These are phyloP conservation scores for Itoplectis maculator DNA, from an alignment of 2,888 invertebrate species.

Conservation along the genomic window DNA sequence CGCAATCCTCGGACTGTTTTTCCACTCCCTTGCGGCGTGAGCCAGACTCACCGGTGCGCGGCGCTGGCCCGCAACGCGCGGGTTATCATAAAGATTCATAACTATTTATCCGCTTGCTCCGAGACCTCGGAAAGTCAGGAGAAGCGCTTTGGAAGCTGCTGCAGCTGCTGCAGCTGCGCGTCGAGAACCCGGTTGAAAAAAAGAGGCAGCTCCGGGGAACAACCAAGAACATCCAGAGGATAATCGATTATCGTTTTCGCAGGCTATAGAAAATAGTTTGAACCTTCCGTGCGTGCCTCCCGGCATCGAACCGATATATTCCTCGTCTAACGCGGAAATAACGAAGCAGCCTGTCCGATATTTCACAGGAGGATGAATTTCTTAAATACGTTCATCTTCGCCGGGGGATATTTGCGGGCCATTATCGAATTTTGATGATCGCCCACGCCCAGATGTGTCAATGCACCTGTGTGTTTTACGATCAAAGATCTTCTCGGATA, in stretches of 20 bases:
- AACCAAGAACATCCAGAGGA: conserved; percentile 35
- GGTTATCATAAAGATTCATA: conserved; percentile 36
- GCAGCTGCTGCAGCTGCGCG: conserved; percentile 32
- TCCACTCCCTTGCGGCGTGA: background rate
- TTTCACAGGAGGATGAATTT: conserved; percentile 20
- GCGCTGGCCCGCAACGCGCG: background rate
- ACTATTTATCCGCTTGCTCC: conserved; percentile 41
- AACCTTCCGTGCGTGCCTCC: conserved; percentile 17
- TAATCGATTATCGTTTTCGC: conserved; percentile 58
- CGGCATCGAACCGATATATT: conserved; percentile 38
- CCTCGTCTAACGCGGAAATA: conserved; percentile 35
- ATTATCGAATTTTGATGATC: conserved; percentile 39
- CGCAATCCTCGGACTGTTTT: background rate
- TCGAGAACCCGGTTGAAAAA: background rate
- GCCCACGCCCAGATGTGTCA: background rate
- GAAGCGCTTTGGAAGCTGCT: conserved; percentile 20
- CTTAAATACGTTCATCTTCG: conserved; percentile 6
- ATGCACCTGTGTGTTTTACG: conserved; percentile 14
- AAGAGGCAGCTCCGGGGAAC: background rate
- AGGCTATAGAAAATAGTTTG: conserved; percentile 43
- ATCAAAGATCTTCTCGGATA: conserved; percentile 38
- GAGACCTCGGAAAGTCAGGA: conserved; percentile 21
- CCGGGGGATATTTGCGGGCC: conserved; percentile 18
- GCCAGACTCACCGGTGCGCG: background rate
- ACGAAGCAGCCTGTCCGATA: conserved; percentile 39